Conservation (phyloP, 1,140 invertebrate species). For the Whitmania pigra region DNA sequence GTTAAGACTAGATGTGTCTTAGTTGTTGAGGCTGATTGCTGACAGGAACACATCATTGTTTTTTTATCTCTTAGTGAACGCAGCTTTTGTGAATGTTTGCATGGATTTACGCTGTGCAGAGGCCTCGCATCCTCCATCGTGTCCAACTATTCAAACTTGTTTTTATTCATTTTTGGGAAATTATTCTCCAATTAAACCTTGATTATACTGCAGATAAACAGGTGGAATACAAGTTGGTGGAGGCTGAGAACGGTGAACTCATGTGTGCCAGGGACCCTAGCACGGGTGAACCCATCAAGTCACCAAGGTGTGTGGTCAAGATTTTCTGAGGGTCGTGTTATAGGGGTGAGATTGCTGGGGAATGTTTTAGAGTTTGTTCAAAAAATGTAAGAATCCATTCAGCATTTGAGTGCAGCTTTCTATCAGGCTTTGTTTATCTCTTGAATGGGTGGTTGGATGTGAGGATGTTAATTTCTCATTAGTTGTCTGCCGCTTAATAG, state of each 20-base stretch:
- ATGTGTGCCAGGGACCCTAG: constrained; percentile 26
- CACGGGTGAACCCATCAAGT: constrained; percentile 30
- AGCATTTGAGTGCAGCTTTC: neutral
- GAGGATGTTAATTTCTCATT: too few species aligned
- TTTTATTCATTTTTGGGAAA: neutral
- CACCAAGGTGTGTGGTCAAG: constrained; percentile 29
- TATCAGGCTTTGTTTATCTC: neutral
- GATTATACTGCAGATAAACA: neutral
- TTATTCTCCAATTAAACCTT: neutral
- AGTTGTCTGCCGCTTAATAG: too few species aligned
- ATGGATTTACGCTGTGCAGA: too few species aligned
- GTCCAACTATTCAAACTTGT: too few species aligned
- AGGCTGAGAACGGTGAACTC: constrained; percentile 29
- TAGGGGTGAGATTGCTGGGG: neutral
- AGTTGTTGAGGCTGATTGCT: too few species aligned
- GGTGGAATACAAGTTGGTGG: constrained; percentile 28
- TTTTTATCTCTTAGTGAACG: too few species aligned
- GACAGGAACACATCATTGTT: too few species aligned
- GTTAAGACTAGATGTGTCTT: too few species aligned
- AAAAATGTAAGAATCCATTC: neutral
- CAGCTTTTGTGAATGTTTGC: too few species aligned
- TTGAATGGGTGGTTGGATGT: neutral
- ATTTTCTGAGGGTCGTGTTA: too few species aligned
- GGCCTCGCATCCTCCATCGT: too few species aligned
- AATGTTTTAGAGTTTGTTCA: neutral